Evolutionary conservation across 2,113 vertebrate genomes (phyloP).

Genomic region (Turnix velox): DNA sequence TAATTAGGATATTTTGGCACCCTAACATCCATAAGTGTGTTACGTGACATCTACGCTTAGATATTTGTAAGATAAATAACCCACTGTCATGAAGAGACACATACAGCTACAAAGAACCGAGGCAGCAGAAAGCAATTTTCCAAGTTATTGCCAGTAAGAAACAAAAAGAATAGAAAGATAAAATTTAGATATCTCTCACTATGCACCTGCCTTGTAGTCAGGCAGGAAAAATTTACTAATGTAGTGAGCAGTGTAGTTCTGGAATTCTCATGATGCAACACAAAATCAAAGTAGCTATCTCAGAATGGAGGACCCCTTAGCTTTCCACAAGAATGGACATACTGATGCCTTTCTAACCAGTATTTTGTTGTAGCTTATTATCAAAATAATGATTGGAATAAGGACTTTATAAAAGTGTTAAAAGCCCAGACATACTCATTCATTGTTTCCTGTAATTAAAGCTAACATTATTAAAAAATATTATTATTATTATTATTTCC

Average conservation of each 20-base stretch:
- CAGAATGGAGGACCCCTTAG: not conserved
- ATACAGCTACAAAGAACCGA: not conserved
- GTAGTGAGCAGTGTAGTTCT: not conserved
- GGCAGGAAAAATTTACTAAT: not conserved
- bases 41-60: not conserved
- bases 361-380: not conserved
- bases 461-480: not conserved
- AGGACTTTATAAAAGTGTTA: not conserved
- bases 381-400: not conserved
- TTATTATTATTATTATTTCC: no score
- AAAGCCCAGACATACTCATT: not conserved
- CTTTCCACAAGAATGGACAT: not conserved
- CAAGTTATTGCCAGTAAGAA: not conserved
- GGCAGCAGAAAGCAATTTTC: accelerated
- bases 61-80: not conserved
- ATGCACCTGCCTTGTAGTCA: not conserved
- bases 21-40: not conserved
- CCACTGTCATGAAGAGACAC: not conserved
- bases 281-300: not conserved
- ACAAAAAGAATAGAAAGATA: not conserved
- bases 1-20: not conserved
- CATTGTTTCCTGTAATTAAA: not conserved
- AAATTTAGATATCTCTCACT: not conserved
- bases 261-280: not conserved
- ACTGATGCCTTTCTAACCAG: not conserved